A percentile compares a stretch with the other conserved stretches of the same genome.
Evolutionary conservation across 2,113 vertebrate species (phyloP).

Genomic region (Danionella cerebrum): DNA sequence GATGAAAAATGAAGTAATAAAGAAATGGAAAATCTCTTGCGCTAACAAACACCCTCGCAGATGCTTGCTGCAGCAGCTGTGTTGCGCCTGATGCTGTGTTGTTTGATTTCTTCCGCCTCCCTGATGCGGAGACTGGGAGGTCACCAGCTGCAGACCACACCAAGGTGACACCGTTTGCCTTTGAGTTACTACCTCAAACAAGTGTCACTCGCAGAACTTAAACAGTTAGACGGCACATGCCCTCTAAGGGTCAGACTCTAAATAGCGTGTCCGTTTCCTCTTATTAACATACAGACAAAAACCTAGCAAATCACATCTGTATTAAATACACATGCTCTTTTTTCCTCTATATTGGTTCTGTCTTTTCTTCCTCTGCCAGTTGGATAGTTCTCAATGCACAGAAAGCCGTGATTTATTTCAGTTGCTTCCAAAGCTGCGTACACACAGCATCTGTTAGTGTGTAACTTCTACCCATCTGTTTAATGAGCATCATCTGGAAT

Average conservation of each 20-base stretch:
- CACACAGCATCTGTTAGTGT: neutral
- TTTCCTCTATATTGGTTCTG: conserved; percentile 8
- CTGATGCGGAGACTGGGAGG: conserved; percentile 16
- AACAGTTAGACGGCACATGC: neutral
- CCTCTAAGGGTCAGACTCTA: conserved; percentile 3
- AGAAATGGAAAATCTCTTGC: neutral
- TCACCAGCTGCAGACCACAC: conserved; percentile 30
- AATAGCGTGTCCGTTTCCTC: neutral
- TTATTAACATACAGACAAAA: conserved; percentile 13
- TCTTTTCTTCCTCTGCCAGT: conserved; percentile 20
- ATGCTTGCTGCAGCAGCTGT: conserved; percentile 8
- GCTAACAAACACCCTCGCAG: neutral
- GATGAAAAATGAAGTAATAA: conserved; percentile 3
- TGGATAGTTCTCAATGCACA: conserved; percentile 5
- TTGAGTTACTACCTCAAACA: conserved; percentile 18
- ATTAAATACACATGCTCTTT: conserved; percentile 16
- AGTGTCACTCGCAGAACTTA: conserved; percentile 7
- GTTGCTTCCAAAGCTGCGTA: conserved; percentile 8
- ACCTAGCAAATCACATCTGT: conserved; percentile 16
- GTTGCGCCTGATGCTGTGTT: conserved; percentile 12
- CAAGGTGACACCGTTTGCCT: conserved; percentile 4
- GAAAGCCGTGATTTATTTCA: conserved; percentile 21
- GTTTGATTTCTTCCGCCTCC: conserved; percentile 25
- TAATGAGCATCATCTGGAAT: conserved; percentile 1
- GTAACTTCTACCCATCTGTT: conserved; percentile 14